Base-by-base conservation (phyloP, 2,113 vertebrate species). In the Pycnonotus jocosus region DNA sequence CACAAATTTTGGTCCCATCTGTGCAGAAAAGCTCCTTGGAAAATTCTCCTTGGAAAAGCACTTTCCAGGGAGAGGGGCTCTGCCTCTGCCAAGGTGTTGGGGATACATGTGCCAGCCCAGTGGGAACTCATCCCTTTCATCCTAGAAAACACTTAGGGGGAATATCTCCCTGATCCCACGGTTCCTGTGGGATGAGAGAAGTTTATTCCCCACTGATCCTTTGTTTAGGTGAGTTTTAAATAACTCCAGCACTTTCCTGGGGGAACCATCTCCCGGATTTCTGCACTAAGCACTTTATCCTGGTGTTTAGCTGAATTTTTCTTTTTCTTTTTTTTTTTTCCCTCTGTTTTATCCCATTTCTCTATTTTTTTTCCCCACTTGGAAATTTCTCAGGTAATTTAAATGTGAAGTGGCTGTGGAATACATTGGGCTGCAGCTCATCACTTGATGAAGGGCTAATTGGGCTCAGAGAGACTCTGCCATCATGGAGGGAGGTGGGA, bases 141-240 rank as follows among this genome's bases (percentile, higher is more conserved):
- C 87, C 77, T 24, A 53, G 47, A 62, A 82, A 83, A 51, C 1
- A 66, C 57, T 70, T 37, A 3, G 45, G 40, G 84, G 44, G 42
- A 72, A 72, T n/a, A 44, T 38, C 84, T 45, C 21, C 35, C 68
- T 6, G 20, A 35, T 82, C 78, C 90, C 90, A 7, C 1, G 1
- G 64, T 17, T 53, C 91, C 73, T 65, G 19, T 88, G 92, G 90
- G 90, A 95, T 3, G 35, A 80, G 68, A 6, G 17, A 17, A 60
- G 90, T 37, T 81, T 47, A 47, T 86, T 91, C 85, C 95, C 68
- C 69, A 48, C 76, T 9, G 20, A 10, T 30, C 40, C 71, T 60
- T 82, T 93, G 94, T 96, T 79, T 91, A 95, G 92, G 94, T 93
- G 92, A 94, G 94, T 86, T 96, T 96, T 94, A 96, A 97, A 96